Percentiles rank a stretch among this genome's conserved stretches.
phyloP scores from a whole-genome alignment of 1,140 invertebrate genomes.

The Conus ventricosus region DNA sequence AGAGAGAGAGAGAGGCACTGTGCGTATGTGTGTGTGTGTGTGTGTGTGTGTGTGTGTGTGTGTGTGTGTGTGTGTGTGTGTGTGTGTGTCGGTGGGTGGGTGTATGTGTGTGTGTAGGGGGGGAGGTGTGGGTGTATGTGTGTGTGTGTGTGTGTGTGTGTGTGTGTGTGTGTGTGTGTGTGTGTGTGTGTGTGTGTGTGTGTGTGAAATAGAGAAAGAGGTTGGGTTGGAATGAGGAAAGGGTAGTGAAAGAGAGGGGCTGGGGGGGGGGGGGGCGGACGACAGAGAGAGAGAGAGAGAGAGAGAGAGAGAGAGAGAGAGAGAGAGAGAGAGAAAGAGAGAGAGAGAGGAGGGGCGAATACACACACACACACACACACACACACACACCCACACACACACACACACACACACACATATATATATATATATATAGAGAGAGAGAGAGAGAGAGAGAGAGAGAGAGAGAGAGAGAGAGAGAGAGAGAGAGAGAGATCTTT shows the following conservation, averaged over 20 bases:
- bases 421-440: slow-evolving; percentile 5
- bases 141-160: too few species aligned
- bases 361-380: background rate
- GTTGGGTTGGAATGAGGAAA: too few species aligned
- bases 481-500: background rate
- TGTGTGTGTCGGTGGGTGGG: too few species aligned
- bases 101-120: too few species aligned
- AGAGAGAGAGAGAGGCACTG: background rate
- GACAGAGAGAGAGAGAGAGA: background rate
- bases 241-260: too few species aligned
- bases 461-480: background rate
- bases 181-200: too few species aligned
- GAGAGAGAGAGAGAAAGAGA: background rate
- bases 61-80: too few species aligned
- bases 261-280: too few species aligned
- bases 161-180: too few species aligned
- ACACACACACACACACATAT: slow-evolving; percentile 12
- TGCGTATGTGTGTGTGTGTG: too few species aligned
- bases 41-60: too few species aligned
- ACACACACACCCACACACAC: background rate
- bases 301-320: background rate
- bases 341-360: background rate
- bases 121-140: too few species aligned
- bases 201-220: background rate
- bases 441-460: slow-evolving; percentile 2